Evolutionary conservation across 2,888 invertebrate genomes (phyloP).

Genomic region (Xiphydria camelus): DNA sequence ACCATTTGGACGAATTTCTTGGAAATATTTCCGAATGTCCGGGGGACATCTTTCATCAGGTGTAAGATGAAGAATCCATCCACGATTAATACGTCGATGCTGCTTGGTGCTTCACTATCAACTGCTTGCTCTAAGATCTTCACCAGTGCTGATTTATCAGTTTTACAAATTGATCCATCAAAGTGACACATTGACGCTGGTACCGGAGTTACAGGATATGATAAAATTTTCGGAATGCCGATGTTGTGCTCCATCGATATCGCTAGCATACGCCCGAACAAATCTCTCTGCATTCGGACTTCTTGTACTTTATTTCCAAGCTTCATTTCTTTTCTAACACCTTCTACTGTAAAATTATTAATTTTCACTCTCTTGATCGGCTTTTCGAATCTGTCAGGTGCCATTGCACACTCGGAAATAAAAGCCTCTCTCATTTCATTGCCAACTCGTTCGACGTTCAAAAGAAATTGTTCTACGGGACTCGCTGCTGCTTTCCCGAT

Average conservation of each 20-base stretch:
- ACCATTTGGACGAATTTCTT: slow-evolving; percentile 9
- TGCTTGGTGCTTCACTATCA: too few relatives aligned
- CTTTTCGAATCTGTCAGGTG: too few relatives aligned
- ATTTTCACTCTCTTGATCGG: slow-evolving; percentile 29
- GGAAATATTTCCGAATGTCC: too few relatives aligned
- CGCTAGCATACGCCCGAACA: slow-evolving; percentile 36
- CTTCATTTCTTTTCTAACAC: slow-evolving; percentile 23
- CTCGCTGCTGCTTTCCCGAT: slow-evolving; percentile 20
- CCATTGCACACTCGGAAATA: slow-evolving; percentile 34
- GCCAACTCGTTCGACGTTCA: slow-evolving; percentile 16
- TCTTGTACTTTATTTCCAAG: slow-evolving; percentile 33
- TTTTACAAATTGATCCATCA: slow-evolving; percentile 30
- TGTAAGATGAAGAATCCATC: slow-evolving; percentile 10
- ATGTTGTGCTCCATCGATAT: slow-evolving; percentile 24
- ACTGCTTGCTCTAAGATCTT: slow-evolving; percentile 21
- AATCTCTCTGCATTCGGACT: slow-evolving; percentile 34
- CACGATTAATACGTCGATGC: slow-evolving; percentile 8
- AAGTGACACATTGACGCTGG: slow-evolving; percentile 31
- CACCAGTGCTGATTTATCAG: slow-evolving; percentile 26
- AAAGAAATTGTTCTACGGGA: too few relatives aligned
- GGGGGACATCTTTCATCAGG: slow-evolving; percentile 10
- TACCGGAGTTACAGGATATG: slow-evolving; percentile 34
- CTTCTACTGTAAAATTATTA: slow-evolving; percentile 27
- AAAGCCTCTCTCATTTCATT: slow-evolving; percentile 27
- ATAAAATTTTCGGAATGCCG: slow-evolving; percentile 30